Base-by-base conservation (phyloP, 1,140 invertebrate genomes). In the Polyergus mexicanus region DNA sequence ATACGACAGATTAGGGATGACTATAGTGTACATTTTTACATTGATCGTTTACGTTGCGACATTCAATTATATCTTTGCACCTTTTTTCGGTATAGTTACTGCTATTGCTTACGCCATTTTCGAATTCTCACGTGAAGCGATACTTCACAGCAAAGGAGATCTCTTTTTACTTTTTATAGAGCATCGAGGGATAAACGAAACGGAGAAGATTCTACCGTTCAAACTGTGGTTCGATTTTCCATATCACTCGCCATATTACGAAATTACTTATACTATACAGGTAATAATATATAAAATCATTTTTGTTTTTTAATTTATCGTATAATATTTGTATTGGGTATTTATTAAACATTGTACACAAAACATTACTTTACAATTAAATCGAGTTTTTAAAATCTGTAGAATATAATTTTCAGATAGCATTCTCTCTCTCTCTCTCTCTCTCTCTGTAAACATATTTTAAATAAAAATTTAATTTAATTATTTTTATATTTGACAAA, bases 211-310 rank as follows among this genome's bases (percentile, higher is more conserved):
- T 44, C 25, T 91, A 11, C 89, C 90, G 0, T 92, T 91, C 32
- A 90, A 87, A 19, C 51, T 92, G 4, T 91, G 87, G 87, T 0
- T 92, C 3, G 72, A 91, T 28, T 75, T 91, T 41, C 90, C 90
- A 7, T 80, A 84, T 65, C 22, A 58, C 0, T 41, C 89, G 2
- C 91, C 91, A 0, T 89, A 86, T 44, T 92, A 80, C n/a, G 91
- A 92, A 56, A 35, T 89, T 11, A 47, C 63, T 32, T 92, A 87
- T 16, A 10, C 13, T 0, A 60, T 92, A 11, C 78, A 91, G 91
- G 90, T 92, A 86, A 71, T 16, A 19, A 0, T 28, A 16, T 11
- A 60, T 28, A 22, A 25, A 72, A 56, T 54, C 0, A 32, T 22
- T 47, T 47, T 28, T 28, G n/a, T n/a, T 4, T 68, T 22, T 4